These are phyloP conservation scores for Alloplasta piceator DNA, from an alignment of 2,888 invertebrate genomes.

Conservation along the genomic window DNA sequence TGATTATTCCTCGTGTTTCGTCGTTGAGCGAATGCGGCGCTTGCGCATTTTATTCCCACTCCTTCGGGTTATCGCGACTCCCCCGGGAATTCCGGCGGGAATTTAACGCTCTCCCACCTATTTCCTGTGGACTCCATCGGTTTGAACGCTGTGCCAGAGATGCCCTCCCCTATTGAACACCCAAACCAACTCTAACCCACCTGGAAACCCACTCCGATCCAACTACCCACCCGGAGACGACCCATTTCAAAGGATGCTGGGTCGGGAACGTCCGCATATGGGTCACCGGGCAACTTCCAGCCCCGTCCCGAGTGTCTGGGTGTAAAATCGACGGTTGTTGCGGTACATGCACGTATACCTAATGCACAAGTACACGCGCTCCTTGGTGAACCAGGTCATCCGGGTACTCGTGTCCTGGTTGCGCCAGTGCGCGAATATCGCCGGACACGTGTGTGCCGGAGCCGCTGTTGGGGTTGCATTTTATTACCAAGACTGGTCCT, in stretches of 20 bases:
- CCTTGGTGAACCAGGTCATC: too few relatives aligned
- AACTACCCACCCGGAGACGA: slow-evolving; percentile 28
- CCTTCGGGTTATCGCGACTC: slow-evolving; percentile 32
- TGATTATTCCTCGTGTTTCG: too few relatives aligned
- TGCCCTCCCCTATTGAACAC: slow-evolving; percentile 53
- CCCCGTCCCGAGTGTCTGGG: neutral
- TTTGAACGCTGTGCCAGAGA: neutral
- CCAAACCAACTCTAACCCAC: neutral
- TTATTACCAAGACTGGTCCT: too few relatives aligned
- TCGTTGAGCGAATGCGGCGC: slow-evolving; percentile 34
- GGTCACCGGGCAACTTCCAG: slow-evolving; percentile 38
- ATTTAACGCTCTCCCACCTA: slow-evolving; percentile 65
- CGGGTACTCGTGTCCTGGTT: too few relatives aligned
- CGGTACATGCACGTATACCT: too few relatives aligned
- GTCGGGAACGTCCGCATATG: slow-evolving; percentile 39
- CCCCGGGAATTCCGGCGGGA: slow-evolving; percentile 76
- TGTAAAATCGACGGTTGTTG: neutral
- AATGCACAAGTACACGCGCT: too few relatives aligned
- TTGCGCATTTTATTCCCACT: slow-evolving; percentile 60
- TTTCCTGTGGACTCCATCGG: neutral
- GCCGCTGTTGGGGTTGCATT: too few relatives aligned
- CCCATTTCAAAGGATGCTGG: slow-evolving; percentile 43
- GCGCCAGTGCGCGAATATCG: too few relatives aligned
- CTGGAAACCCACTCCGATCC: neutral
- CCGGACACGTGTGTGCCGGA: too few relatives aligned